Conservation (phyloP, 2,113 vertebrate genomes). For the Cettia cetti region DNA sequence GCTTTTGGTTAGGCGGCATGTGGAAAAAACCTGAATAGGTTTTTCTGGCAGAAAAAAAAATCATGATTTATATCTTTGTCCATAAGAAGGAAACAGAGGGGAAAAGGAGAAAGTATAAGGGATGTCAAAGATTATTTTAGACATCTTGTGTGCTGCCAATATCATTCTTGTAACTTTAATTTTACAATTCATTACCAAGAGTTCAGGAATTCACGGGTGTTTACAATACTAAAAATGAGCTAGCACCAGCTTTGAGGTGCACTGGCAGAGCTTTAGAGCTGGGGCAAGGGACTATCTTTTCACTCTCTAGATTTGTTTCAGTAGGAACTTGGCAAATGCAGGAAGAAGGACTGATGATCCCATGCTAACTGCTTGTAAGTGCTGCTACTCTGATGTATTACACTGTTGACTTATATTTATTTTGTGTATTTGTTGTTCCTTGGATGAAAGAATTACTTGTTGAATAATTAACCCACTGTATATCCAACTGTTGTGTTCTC, state of each 20-base stretch:
- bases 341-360: not conserved
- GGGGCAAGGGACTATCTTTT: not conserved
- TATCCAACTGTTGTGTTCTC: not conserved
- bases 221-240: not conserved
- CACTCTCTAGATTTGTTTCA: not conserved
- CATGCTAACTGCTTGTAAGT: not conserved
- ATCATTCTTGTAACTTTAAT: not conserved
- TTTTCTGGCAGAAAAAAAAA: not conserved
- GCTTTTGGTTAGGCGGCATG: not conserved
- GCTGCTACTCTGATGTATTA: not conserved
- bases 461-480: not conserved
- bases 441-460: not conserved
- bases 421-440: not conserved
- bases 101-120: not conserved
- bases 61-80: not conserved
- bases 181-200: not conserved
- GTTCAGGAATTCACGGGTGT: not conserved
- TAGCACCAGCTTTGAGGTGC: not conserved
- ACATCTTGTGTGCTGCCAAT: not conserved
- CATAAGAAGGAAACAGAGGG: not conserved
- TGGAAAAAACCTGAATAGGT: not conserved
- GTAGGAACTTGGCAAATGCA: not conserved
- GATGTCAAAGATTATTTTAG: not conserved
- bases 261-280: not conserved
- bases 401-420: not conserved